Evolutionary conservation across 2,888 invertebrate species (phyloP).

Genomic region (Trissonchulus sp.): DNA sequence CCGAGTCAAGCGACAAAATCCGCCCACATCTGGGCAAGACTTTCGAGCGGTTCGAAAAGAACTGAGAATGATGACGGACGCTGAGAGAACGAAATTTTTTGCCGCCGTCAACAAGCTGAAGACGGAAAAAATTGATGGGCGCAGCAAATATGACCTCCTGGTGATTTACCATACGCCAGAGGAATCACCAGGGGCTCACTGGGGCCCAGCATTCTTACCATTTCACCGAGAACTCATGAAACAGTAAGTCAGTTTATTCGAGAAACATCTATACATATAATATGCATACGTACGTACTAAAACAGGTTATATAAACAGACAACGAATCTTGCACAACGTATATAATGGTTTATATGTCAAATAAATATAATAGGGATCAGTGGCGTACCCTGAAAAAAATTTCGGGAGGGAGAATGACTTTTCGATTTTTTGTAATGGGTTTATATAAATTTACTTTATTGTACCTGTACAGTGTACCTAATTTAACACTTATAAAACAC

Average conservation of each 20-base stretch:
- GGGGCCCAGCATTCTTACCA: constrained; percentile 33
- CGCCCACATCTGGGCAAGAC: neutral
- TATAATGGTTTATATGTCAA: no score
- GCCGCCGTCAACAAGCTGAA: constrained; percentile 44
- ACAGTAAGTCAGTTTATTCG: constrained; percentile 32
- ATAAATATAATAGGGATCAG: neutral
- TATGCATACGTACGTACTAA: no score
- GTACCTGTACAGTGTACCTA: neutral
- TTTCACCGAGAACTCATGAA: constrained; percentile 33
- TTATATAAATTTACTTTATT: neutral
- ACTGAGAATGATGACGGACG: constrained; percentile 45
- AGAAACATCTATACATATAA: no score
- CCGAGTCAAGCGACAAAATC: neutral
- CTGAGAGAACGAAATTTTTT: constrained; percentile 42
- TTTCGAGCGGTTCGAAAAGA: constrained; percentile 40
- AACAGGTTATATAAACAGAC: no score
- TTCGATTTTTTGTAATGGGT: no score
- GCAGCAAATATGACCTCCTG: constrained; percentile 41
- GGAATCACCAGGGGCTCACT: constrained; percentile 33
- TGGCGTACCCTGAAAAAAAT: no score
- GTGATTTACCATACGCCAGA: constrained; percentile 33
- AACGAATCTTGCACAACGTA: no score
- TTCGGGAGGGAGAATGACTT: no score
- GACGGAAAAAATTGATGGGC: constrained; percentile 44
- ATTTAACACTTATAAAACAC: no score